Conservation (phyloP, 1,140 invertebrate genomes). For the Adelges cooleyi region DNA sequence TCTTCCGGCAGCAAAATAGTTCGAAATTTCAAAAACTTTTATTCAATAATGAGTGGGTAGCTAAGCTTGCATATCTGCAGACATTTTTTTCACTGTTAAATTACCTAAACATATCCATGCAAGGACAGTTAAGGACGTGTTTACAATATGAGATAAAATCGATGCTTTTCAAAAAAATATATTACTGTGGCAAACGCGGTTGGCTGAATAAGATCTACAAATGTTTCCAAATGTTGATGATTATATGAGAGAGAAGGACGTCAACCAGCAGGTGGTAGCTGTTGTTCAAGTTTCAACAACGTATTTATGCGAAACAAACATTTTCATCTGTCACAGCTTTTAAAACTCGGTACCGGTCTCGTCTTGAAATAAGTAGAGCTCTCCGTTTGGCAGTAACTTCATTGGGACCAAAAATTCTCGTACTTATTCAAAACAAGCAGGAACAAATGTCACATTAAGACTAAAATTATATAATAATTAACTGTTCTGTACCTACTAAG, state of each 20-base stretch:
- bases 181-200: neutral
- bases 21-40: slow-evolving; percentile 8
- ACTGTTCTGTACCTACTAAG: too few relatives aligned
- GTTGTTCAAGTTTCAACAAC: slow-evolving; percentile 28
- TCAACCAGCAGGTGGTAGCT: neutral
- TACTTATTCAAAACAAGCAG: slow-evolving; percentile 30
- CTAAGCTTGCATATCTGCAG: slow-evolving; percentile 31
- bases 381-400: slow-evolving; percentile 27
- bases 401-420: slow-evolving; percentile 25
- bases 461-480: too few relatives aligned
- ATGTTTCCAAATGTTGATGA: neutral
- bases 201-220: neutral
- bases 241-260: neutral
- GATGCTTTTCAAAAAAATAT: slow-evolving; percentile 2
- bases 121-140: slow-evolving; percentile 23
- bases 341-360: slow-evolving; percentile 27
- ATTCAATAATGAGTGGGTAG: slow-evolving; percentile 24
- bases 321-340: slow-evolving; percentile 27
- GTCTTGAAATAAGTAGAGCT: slow-evolving; percentile 21
- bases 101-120: slow-evolving; percentile 26
- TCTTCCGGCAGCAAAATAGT: neutral
- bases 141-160: slow-evolving; percentile 27
- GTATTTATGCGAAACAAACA: too few relatives aligned
- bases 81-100: slow-evolving; percentile 29
- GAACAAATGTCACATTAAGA: slow-evolving; percentile 11